Evolutionary conservation across 2,797 vertebrate genomes (phyloP).

Genomic region (Hydrolagus colliei): DNA sequence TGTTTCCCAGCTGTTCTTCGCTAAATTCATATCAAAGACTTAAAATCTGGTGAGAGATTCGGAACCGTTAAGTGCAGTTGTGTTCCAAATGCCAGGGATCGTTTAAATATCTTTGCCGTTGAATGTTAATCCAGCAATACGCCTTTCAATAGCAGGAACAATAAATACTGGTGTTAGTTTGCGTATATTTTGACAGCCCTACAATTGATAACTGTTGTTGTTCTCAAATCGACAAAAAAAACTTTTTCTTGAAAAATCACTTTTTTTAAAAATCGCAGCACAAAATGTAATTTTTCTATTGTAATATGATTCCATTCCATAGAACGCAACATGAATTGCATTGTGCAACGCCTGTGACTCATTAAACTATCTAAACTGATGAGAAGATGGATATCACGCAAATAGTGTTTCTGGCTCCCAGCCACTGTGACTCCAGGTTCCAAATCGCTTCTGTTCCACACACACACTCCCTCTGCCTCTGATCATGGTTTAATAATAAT

Average conservation of each 20-base stretch:
- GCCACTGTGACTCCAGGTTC: background rate
- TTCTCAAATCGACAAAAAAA: background rate
- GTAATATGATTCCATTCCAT: background rate
- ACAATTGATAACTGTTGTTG: too few relatives aligned
- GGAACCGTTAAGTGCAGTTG: background rate
- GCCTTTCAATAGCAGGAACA: background rate
- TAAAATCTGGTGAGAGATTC: background rate
- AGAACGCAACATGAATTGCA: background rate
- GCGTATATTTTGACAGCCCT: background rate
- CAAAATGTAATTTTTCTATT: background rate
- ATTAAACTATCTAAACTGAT: background rate
- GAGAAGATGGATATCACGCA: too few relatives aligned
- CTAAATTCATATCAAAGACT: background rate
- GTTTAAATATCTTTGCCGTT: background rate
- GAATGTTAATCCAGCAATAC: background rate
- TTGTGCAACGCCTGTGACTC: background rate
- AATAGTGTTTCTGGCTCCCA: background rate
- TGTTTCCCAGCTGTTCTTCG: background rate
- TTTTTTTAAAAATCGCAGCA: too few relatives aligned
- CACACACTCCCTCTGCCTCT: too few relatives aligned
- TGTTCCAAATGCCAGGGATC: background rate
- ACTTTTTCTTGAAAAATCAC: background rate
- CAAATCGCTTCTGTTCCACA: background rate
- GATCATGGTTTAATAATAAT: too few relatives aligned
- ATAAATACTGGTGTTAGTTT: background rate